Conservation (phyloP, 2,888 invertebrate species). For the Onthophagus sagittarius region DNA sequence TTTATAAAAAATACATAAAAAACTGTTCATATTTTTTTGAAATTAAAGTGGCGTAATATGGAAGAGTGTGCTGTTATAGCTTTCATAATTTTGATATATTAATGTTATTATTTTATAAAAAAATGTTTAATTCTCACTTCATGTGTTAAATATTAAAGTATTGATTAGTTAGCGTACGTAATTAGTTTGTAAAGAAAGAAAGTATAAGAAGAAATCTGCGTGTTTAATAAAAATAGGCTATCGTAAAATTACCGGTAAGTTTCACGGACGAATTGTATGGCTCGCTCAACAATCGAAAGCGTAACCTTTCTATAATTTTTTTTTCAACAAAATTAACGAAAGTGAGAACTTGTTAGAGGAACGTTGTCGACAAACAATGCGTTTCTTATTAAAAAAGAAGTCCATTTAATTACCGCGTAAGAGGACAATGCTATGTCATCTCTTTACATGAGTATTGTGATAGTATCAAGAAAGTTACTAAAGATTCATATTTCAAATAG, state of each 20-base stretch:
- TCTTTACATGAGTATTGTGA: not conserved
- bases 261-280: not conserved
- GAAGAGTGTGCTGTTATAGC: too few relatives aligned
- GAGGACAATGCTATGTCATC: not conserved
- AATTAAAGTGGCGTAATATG: too few relatives aligned
- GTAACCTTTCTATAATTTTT: conserved; percentile 5
- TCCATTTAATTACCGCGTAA: not conserved
- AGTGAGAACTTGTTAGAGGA: not conserved
- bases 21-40: too few relatives aligned
- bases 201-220: not conserved
- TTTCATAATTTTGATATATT: too few relatives aligned
- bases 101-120: too few relatives aligned
- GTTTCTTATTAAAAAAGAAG: not conserved
- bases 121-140: too few relatives aligned
- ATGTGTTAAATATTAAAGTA: not conserved
- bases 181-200: not conserved
- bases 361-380: not conserved
- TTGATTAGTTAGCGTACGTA: not conserved
- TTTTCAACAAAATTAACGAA: conserved; percentile 8
- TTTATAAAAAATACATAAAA: too few relatives aligned
- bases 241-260: not conserved
- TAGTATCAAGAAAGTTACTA: not conserved
- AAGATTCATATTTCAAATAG: too few relatives aligned
- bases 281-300: conserved; percentile 3
- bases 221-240: not conserved